phyloP scores from a whole-genome alignment of 1,140 invertebrate species.

The Penaeus indicus region DNA sequence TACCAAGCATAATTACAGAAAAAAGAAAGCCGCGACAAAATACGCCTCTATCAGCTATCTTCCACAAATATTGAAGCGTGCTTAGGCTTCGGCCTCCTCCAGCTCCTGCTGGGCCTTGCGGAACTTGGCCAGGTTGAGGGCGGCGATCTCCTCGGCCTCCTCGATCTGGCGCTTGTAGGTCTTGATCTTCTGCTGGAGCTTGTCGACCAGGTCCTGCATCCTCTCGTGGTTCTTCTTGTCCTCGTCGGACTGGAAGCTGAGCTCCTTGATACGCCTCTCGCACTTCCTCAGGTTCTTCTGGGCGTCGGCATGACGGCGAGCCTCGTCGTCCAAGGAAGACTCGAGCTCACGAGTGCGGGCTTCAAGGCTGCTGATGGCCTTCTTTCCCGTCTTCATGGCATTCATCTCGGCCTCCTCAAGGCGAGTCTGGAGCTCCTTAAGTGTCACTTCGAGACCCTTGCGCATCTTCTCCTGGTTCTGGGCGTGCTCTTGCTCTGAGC shows the following conservation, averaged over 20 bases:
- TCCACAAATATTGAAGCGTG: too few species aligned
- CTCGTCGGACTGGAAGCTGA: constrained; percentile 45
- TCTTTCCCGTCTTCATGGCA: constrained; percentile 44
- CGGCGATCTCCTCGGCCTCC: constrained; percentile 57
- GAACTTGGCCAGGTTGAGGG: constrained; percentile 58
- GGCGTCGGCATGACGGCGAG: constrained; percentile 33
- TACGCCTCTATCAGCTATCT: too few species aligned
- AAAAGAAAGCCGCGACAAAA: too few species aligned
- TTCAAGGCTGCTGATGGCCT: constrained; percentile 55
- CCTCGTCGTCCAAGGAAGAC: constrained; percentile 20
- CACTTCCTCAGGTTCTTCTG: constrained; percentile 61
- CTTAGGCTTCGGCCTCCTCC: constrained; percentile 8
- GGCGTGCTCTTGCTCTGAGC: constrained; percentile 47
- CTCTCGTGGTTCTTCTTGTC: constrained; percentile 56
- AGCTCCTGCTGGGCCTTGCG: constrained; percentile 51
- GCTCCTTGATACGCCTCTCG: constrained; percentile 54
- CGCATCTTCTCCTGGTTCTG: constrained; percentile 48
- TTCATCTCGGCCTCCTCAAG: constrained; percentile 40
- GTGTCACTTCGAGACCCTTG: constrained; percentile 37
- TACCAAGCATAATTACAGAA: too few species aligned
- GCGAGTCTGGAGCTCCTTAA: constrained; percentile 33
- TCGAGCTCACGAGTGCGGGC: constrained; percentile 43
- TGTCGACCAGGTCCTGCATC: constrained; percentile 55
- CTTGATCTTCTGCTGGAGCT: constrained; percentile 51
- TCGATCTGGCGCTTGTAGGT: constrained; percentile 52